Evolutionary conservation across 2,888 invertebrate species (phyloP).

Genomic region (Vandiemenella viatica): DNA sequence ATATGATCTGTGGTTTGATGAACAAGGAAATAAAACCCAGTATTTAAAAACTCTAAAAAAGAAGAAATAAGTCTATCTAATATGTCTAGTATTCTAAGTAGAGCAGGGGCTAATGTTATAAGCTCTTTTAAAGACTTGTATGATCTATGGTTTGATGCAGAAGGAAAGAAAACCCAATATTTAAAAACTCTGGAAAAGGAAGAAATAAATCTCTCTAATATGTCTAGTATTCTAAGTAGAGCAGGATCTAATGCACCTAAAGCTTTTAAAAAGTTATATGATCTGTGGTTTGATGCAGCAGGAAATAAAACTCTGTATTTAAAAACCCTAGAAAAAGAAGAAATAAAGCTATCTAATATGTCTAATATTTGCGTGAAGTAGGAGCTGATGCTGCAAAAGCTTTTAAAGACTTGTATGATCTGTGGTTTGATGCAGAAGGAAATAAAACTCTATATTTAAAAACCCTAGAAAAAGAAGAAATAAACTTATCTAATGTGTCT

Average conservation of each 20-base stretch:
- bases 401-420: background rate
- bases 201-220: background rate
- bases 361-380: background rate
- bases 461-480: background rate
- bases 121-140: conserved; percentile 18
- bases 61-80: conserved; percentile 14
- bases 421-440: background rate
- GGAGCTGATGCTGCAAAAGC: background rate
- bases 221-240: background rate
- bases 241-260: background rate
- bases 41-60: background rate
- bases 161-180: background rate
- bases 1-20: background rate
- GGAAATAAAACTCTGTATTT: background rate
- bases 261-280: background rate
- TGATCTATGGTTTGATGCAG: conserved; percentile 17
- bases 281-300: background rate
- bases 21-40: background rate
- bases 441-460: background rate
- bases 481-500: background rate
- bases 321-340: background rate
- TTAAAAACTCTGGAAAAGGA: background rate
- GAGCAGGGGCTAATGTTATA: background rate
- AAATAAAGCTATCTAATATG: background rate
- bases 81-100: conserved; percentile 5